phyloP scores from a whole-genome alignment of 2,888 invertebrate species.

The Scrobipalpa costella region DNA sequence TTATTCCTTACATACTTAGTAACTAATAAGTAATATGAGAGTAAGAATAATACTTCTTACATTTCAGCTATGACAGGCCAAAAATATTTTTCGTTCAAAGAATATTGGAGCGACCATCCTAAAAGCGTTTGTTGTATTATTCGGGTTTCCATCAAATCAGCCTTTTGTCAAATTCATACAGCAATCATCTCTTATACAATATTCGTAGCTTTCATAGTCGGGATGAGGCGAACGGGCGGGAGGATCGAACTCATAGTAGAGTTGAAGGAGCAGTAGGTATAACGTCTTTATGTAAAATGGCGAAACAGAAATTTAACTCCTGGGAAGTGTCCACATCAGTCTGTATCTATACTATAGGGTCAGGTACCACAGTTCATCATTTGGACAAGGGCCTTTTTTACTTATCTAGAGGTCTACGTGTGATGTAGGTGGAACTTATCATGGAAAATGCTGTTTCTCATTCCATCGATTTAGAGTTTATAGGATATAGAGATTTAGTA shows the following conservation, averaged over 20 bases:
- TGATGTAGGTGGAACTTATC: too few species aligned
- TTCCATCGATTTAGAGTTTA: not conserved
- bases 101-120: slow-evolving; percentile 14
- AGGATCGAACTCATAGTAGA: not conserved
- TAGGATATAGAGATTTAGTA: too few species aligned
- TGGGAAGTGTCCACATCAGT: too few species aligned
- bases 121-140: slow-evolving; percentile 21
- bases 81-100: slow-evolving; percentile 4
- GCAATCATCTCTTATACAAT: slow-evolving; percentile 21
- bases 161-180: slow-evolving; percentile 23
- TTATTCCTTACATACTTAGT: not conserved
- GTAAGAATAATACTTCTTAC: not conserved
- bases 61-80: not conserved
- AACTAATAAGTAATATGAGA: not conserved
- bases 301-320: too few species aligned
- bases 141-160: slow-evolving; percentile 25
- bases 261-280: not conserved
- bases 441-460: too few species aligned
- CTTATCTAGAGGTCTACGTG: too few species aligned
- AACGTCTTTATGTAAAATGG: too few species aligned
- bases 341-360: too few species aligned
- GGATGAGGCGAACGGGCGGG: slow-evolving; percentile 7
- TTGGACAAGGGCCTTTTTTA: too few species aligned
- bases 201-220: slow-evolving; percentile 25
- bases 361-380: too few species aligned